Base-by-base conservation (phyloP, 2,797 vertebrate genomes). In the Cuculus canorus region DNA sequence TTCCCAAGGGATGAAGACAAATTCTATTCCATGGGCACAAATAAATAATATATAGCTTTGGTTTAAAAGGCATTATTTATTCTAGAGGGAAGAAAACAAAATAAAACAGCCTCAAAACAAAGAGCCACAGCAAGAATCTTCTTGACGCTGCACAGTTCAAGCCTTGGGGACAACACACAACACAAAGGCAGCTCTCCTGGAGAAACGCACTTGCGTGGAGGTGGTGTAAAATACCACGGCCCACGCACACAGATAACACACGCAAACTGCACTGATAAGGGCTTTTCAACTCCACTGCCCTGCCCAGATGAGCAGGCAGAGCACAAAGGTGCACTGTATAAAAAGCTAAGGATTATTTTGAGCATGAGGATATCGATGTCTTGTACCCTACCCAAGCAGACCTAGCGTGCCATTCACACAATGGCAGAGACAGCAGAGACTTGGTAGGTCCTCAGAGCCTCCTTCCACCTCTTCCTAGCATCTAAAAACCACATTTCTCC, bases 161-260 rank as follows among this genome's bases (percentile, higher is more conserved):
- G 39, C 35, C 25, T 37, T 4, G 4, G 35, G n/a, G 32, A 57
- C 13, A 16, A 41, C 1, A 7, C 3, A 21, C 28, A 24, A 56
- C 63, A 43, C 15, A 24, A 7, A 16, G n/a, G 39, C 10, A 30
- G 32, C 33, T 25, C 4, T 66, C 30, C 59, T 15, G 12, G 13
- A 35, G 23, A 35, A 52, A 35, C 0, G 1, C 23, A n/a, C 21
- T 21, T 3, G 7, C 4, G 21, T 14, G 17, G 64, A 47, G 35
- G 48, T 2, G 48, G 47, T 61, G 41, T 5, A 21, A 45, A 13
- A 41, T 57, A 23, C 18, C 53, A 13, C 35, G 17, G 41, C 4
- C 0, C 37, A 9, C 4, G 0, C 37, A 9, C 28, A 7, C 9
- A 10, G 48, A 1, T 9, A 19, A 15, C 1, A 5, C 0, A 19